These are phyloP conservation scores for Xerus inauris DNA, from an alignment of 2,113 vertebrate species.

Conservation along the genomic window DNA sequence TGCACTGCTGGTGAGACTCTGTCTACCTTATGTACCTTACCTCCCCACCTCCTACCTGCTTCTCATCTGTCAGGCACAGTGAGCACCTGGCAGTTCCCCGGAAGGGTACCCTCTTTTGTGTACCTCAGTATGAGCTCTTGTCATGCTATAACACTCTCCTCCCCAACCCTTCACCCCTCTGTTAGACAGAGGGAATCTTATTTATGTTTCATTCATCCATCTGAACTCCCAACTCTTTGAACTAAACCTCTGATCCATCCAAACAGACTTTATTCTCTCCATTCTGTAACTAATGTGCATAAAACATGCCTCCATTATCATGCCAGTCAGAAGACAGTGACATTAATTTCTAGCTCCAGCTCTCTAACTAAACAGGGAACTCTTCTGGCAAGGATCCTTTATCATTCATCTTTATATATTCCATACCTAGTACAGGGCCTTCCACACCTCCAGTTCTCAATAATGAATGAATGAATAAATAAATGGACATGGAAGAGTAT, in stretches of 20 bases:
- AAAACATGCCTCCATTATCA: not conserved
- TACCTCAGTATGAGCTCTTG: not conserved
- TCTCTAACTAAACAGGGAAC: not conserved
- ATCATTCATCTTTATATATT: not conserved
- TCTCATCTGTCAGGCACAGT: not conserved
- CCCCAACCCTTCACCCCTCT: not conserved
- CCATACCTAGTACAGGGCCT: not conserved
- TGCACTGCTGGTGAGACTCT: not conserved
- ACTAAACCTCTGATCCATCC: not conserved
- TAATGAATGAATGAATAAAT: not conserved
- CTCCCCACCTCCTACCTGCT: not conserved
- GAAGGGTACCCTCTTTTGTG: accelerated
- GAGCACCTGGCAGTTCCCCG: not conserved
- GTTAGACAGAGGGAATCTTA: not conserved
- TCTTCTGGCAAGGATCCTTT: not conserved
- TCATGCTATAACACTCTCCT: not conserved
- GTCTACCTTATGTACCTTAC: not conserved
- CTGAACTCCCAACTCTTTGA: not conserved
- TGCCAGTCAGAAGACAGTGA: no score
- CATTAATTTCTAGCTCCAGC: not conserved
- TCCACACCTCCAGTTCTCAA: not conserved
- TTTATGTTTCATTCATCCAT: not conserved
- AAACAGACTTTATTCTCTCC: no score
- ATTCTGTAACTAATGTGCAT: accelerated
- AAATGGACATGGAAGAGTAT: not conserved